These are phyloP conservation scores for Digitonthophagus gazella DNA, from an alignment of 2,888 invertebrate species.

Conservation along the genomic window DNA sequence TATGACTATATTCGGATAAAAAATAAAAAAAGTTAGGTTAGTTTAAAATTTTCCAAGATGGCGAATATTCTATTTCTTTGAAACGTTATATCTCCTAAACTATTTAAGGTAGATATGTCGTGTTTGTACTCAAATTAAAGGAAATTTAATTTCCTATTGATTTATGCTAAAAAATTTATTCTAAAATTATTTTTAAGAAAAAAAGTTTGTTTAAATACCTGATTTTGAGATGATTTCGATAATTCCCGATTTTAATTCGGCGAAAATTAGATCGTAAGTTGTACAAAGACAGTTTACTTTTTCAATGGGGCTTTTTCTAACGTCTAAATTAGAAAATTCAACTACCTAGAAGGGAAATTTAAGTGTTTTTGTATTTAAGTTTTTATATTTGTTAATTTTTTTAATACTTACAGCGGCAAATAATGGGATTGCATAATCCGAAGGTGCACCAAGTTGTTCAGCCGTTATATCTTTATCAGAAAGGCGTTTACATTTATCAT, in stretches of 20 bases:
- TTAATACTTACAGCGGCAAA: conserved; percentile 47
- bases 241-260: conserved; percentile 51
- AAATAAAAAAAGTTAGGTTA: no score
- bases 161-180: no score
- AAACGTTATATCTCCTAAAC: neutral
- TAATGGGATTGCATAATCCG: conserved; percentile 47
- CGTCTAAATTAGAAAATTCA: conserved; percentile 51
- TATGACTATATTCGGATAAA: no score
- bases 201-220: conserved; percentile 39
- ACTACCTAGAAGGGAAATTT: conserved; percentile 44
- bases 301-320: conserved; percentile 48
- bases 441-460: conserved; percentile 49
- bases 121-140: no score
- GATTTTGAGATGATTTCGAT: conserved; percentile 47
- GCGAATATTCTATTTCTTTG: neutral
- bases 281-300: conserved; percentile 51
- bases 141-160: no score
- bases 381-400: neutral
- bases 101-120: no score
- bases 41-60: no score
- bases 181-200: no score
- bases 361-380: neutral
- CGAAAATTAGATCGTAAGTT: conserved; percentile 51
- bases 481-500: conserved; percentile 45
- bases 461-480: conserved; percentile 45